A percentile compares a stretch with the other conserved stretches of the same genome.
phyloP scores from a whole-genome alignment of 1,140 invertebrate species.

The Danaus melanippus region DNA sequence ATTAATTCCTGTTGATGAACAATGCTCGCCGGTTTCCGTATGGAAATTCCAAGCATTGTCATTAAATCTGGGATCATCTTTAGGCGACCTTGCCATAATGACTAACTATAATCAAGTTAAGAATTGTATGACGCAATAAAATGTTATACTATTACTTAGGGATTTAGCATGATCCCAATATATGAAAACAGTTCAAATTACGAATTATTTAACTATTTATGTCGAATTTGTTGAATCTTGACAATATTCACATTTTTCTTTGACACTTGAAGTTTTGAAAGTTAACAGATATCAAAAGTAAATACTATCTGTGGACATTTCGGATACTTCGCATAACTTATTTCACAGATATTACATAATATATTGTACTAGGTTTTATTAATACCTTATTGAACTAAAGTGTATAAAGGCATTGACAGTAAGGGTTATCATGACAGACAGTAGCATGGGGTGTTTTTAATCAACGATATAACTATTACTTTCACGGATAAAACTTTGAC shows the following conservation, averaged over 20 bases:
- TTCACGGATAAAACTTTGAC: too few species aligned
- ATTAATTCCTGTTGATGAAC: slow-evolving; percentile 43
- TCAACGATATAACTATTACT: too few species aligned
- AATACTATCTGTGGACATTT: too few species aligned
- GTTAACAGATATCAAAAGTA: too few species aligned
- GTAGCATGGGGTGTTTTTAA: too few species aligned
- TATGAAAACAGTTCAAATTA: slow-evolving; percentile 15
- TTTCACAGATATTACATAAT: too few species aligned
- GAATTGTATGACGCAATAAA: slow-evolving; percentile 20
- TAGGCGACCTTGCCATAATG: slow-evolving; percentile 66
- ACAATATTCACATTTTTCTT: slow-evolving; percentile 37
- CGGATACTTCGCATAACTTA: too few species aligned
- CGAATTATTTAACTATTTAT: slow-evolving; percentile 11
- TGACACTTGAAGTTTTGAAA: slow-evolving; percentile 24
- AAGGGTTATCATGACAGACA: too few species aligned
- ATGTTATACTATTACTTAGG: slow-evolving; percentile 25
- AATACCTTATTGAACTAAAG: too few species aligned
- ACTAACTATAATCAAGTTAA: slow-evolving; percentile 34
- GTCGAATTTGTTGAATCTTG: slow-evolving; percentile 47
- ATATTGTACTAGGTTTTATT: too few species aligned
- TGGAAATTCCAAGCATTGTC: slow-evolving; percentile 64
- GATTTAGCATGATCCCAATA: slow-evolving; percentile 48
- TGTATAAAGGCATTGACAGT: too few species aligned
- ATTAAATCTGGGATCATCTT: slow-evolving; percentile 59
- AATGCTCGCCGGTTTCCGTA: slow-evolving; percentile 47